phyloP scores from a whole-genome alignment of 1,140 invertebrate species.

The Telenomus remus region DNA sequence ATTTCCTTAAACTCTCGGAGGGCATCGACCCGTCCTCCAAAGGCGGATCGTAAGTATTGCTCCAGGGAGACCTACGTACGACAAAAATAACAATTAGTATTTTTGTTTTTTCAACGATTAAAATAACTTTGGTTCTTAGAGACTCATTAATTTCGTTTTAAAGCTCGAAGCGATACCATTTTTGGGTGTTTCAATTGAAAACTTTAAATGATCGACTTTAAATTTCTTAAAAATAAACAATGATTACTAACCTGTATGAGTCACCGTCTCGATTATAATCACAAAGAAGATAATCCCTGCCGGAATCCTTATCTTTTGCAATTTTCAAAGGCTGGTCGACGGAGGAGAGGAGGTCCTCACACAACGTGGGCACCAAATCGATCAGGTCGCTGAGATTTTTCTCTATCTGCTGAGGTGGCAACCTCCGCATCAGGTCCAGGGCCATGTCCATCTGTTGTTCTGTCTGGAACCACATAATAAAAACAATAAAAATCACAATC shows the following conservation, averaged over 20 bases:
- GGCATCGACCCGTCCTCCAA: constrained; percentile 99
- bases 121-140: no score
- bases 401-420: constrained; percentile 99
- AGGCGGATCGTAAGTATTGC: constrained; percentile 98
- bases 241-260: constrained; percentile 81
- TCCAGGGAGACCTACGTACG: constrained; percentile 95
- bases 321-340: constrained; percentile 99
- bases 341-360: constrained; percentile 97
- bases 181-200: no score
- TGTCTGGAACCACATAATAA: constrained; percentile 80
- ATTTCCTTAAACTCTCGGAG: constrained; percentile 93
- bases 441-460: constrained; percentile 99
- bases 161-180: no score
- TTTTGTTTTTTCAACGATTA: constrained; percentile 2
- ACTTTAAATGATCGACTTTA: no score
- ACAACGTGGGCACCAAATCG: constrained; percentile 95
- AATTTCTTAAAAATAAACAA: no score
- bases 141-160: no score
- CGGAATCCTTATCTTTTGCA: constrained; percentile 93
- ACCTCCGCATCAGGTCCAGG: constrained; percentile 97
- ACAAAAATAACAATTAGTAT: constrained; percentile 18
- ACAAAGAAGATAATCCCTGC: constrained; percentile 98
- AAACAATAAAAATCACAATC: constrained; percentile 28
- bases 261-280: constrained; percentile 99
- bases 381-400: constrained; percentile 98